Evolutionary conservation across 2,888 invertebrate species (phyloP).

Genomic region (Mayetiola destructor): DNA sequence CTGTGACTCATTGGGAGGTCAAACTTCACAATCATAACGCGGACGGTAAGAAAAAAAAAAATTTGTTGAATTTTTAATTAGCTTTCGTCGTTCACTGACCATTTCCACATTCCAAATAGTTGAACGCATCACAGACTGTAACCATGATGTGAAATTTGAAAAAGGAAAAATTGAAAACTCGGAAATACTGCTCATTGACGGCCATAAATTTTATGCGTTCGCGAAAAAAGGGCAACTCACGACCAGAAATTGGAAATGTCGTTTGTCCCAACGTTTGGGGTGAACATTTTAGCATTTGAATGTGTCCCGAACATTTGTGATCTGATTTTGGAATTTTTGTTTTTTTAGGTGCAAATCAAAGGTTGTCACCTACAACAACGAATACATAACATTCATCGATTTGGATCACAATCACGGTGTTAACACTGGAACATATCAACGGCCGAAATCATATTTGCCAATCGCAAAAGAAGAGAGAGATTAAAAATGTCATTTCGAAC

Average conservation of each 20-base stretch:
- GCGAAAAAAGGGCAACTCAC: too few relatives aligned
- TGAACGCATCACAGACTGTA: background rate
- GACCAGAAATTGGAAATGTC: background rate
- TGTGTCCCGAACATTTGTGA: background rate
- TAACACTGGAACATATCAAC: background rate
- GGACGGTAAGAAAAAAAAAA: too few relatives aligned
- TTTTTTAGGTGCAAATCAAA: background rate
- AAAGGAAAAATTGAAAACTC: too few relatives aligned
- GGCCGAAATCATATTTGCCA: too few relatives aligned
- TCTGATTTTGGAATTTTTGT: background rate
- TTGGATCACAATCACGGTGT: background rate
- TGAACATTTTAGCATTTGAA: background rate
- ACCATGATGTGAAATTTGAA: too few relatives aligned
- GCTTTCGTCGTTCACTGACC: too few relatives aligned
- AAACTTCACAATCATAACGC: too few relatives aligned
- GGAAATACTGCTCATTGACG: background rate
- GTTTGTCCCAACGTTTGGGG: background rate
- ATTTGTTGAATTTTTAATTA: too few relatives aligned
- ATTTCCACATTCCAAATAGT: background rate
- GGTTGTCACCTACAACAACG: too few relatives aligned
- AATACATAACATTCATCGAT: background rate
- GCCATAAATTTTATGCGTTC: background rate
- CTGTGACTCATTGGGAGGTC: too few relatives aligned
- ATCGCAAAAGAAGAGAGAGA: too few relatives aligned
- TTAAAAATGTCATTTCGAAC: too few relatives aligned